phyloP scores from a whole-genome alignment of 2,797 vertebrate species.

The Thaleichthys pacificus region DNA sequence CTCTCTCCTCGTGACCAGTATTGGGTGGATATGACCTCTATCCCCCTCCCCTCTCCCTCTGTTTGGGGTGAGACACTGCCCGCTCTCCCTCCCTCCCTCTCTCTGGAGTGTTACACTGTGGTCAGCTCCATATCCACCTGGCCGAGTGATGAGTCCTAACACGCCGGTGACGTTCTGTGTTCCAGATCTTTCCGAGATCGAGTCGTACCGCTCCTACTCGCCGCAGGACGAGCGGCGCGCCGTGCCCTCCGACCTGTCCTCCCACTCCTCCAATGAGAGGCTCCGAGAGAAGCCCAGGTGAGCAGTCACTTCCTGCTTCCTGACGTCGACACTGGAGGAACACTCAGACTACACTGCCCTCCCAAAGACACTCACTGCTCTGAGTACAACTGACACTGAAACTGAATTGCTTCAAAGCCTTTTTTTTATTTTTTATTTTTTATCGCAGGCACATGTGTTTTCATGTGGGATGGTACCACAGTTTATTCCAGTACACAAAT shows the following conservation, averaged over 20 bases:
- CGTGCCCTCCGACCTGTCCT: conserved; percentile 90
- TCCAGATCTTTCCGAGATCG: conserved; percentile 96
- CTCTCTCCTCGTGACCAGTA: too few relatives aligned
- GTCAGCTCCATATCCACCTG: background rate
- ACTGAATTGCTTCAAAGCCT: too few relatives aligned
- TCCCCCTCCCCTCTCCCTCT: too few relatives aligned
- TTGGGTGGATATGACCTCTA: too few relatives aligned
- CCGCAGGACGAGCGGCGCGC: conserved; percentile 85
- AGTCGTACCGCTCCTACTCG: conserved; percentile 93
- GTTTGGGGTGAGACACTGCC: background rate
- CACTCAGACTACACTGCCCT: background rate
- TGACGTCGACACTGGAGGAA: background rate
- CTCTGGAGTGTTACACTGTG: background rate
- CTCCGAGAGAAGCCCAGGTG: conserved; percentile 88
- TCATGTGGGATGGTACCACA: too few relatives aligned
- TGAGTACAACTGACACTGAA: too few relatives aligned
- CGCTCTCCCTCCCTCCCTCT: background rate
- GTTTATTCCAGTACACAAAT: too few relatives aligned
- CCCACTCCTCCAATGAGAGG: conserved; percentile 92
- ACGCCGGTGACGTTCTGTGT: background rate
- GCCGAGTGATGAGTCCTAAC: background rate
- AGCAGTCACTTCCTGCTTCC: background rate
- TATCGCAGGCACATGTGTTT: too few relatives aligned
- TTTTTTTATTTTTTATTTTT: too few relatives aligned
- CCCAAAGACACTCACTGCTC: too few relatives aligned